Conservation (phyloP, 1,140 invertebrate genomes). For the Psix sp. region DNA sequence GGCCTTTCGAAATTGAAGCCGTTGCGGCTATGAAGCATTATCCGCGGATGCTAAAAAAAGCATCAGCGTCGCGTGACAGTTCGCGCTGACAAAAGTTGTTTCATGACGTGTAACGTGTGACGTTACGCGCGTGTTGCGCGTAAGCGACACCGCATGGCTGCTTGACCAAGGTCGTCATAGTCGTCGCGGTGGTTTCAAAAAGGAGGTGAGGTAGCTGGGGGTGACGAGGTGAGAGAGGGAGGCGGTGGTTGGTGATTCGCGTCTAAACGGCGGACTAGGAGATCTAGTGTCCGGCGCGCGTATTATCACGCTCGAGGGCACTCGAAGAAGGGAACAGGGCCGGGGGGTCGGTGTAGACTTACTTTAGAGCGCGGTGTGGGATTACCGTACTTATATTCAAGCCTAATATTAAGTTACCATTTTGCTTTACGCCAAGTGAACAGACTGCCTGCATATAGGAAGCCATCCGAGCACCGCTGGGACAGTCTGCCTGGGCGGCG, state of each 20-base stretch:
- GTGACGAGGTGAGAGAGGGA: conserved; percentile 6
- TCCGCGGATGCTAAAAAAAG: too few species aligned
- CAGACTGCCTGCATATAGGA: conserved; percentile 78
- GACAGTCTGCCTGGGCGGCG: conserved; percentile 70
- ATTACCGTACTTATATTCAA: conserved; percentile 78
- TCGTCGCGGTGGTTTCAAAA: too few species aligned
- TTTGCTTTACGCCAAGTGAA: conserved; percentile 78
- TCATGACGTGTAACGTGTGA: too few species aligned
- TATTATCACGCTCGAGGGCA: conserved; percentile 70
- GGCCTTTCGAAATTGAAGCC: too few species aligned
- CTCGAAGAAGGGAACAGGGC: conserved; percentile 53
- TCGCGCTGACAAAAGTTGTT: too few species aligned
- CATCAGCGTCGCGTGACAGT: too few species aligned
- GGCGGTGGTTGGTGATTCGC: conserved; percentile 58
- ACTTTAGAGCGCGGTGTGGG: conserved; percentile 75
- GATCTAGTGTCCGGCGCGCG: conserved; percentile 66
- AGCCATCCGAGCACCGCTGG: conserved; percentile 74
- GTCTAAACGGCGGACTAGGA: conserved; percentile 52
- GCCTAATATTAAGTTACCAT: conserved; percentile 77
- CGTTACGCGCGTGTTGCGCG: conserved; percentile 20
- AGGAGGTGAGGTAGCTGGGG: too few species aligned
- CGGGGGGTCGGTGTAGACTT: conserved; percentile 73
- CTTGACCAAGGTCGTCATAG: conserved; percentile 46
- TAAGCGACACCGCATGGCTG: conserved; percentile 27
- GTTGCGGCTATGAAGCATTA: too few species aligned